Base-by-base conservation (phyloP, 1,140 invertebrate genomes). In the Adelges cooleyi region DNA sequence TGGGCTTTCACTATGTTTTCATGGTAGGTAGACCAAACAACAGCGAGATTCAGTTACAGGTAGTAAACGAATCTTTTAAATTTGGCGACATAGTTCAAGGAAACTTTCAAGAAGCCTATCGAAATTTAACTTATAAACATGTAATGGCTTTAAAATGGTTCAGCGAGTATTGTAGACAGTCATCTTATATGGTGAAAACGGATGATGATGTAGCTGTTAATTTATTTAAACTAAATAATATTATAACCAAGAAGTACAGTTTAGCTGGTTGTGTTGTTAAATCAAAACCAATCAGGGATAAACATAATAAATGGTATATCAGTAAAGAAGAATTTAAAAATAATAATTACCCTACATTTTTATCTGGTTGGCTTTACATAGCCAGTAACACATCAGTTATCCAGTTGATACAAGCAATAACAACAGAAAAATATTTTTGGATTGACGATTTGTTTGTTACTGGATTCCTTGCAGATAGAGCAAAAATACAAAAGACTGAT, bases 71-170 rank as follows among this genome's bases (percentile, higher is more conserved):
- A 73, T 80, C 80, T 69, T 70, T 70, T 1, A 69, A 69, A 1
- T 80, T 83, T 70, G 75, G 78, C 13, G 90, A 93, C 72, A 78
- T 92, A 51, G 80, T 92, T 23, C 86, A 90, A 74, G 88, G 87
- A 33, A 84, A 81, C 69, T 92, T 91, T 73, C 65, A 78, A 4
- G 90, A 92, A 75, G 79, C 79, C 20, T 93, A 92, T 72, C 79
- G 83, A 67, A 93, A 92, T 75, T 80, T 93, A 74, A 91, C 89
- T 1, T 89, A 90, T 71, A 93, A 93, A 74, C 88, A 90, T 74
- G 82, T 87, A 5, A 87, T 89, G 81, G 83, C 81, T 1, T 78
- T 92, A 17, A 88, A 88, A 72, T 93, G 88, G 84, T 80, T 84
- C 42, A 78, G 81, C 6, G 82, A 84, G 71, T 80, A 84, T 74